Evolutionary conservation across 2,888 invertebrate genomes (phyloP), one percentile per base, ranked within the genome.

Genomic region (Autographa pulchrina): DNA sequence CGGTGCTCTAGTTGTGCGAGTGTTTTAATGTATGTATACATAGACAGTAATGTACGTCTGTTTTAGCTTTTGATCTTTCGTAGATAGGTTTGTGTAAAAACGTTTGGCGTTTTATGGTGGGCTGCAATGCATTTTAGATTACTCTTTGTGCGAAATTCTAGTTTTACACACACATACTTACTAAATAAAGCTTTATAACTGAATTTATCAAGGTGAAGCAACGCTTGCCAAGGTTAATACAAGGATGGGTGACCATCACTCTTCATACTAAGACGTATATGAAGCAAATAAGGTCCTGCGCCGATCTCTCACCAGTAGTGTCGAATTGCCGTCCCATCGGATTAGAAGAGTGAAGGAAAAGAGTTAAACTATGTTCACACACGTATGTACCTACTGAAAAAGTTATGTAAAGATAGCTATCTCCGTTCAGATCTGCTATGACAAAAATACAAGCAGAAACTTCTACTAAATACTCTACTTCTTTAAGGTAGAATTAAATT

Each of bases 21-120:
- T 72, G 70, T 75, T 77, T 79, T 83, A 84, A 77, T 76, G 77
- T 66, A 72, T 78, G 76, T 81, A 79, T 83, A 75, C 77, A 77
- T 74, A 70, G 59, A n/a, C 63, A 8, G 85, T 80, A 83, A 78
- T 84, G 84, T 85, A 83, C 70, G 69, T 75, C 64, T 68, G 78
- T 74, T 75, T 74, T 59, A 71, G 61, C 77, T 73, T 81, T 85
- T 85, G 83, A 84, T 85, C 78, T 85, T 60, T 68, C 65, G 61
- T 59, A 83, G 85, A 80, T 76, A 77, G 74, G 59, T 66, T 61
- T 71, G 58, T 20, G 81, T 60, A 77, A 78, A 78, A 78, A 77
- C 81, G 52, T 81, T 52, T 60, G 66, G 48, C 71, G 68, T 77
- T 77, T 78, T 73, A 72, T 77, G 65, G 61, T 68, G 66, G 66